Base-by-base conservation (phyloP, 1,140 invertebrate genomes). In the Laodelphax striatellus region DNA sequence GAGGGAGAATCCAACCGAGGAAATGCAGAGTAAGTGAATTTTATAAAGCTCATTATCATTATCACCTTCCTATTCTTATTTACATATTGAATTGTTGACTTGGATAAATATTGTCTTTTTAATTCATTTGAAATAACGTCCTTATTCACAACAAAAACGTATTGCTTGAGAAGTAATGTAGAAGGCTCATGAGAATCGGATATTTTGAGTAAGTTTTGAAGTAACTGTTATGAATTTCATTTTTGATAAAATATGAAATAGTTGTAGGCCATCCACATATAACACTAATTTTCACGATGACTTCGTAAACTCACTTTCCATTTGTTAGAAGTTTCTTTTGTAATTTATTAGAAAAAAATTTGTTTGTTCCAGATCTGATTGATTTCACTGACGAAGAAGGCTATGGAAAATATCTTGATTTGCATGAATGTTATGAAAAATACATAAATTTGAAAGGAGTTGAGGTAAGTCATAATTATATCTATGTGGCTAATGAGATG, bases 351-450 rank as follows among this genome's bases (percentile, higher is more conserved):
- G 17, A 2, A n/a, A 44, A 44, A n/a, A 44, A n/a, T 44, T 9
- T 44, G 3, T 72, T 63, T 64, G 34, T 63, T 76, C 66, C 66
- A 78, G 86, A 88, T 72, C 80, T 97, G 64, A 91, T 97, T 3
- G 93, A 97, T 65, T 99, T 99, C 70, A 94, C 92, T n/a, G 97
- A 99, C 75, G 97, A 99, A 76, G 97, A 99, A 78, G 96, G 97
- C 13, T 99, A 98, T 79, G 97, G 97, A 14, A 95, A 95, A 73
- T 99, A 96, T 76, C 79, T 99, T 24, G 97, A 99, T 79, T 79
- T 99, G n/a, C 94, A 99, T 73, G 89, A 95, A 73, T 93, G 93
- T 70, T 98, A 94, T 75, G 91, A 94, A 68, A 92, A 90, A 68
- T 99, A 90, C 70, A 85, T 98, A 5, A 99, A 99, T 73, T 77